A percentile compares a stretch with the other conserved stretches of the same genome.
Conservation (phyloP, 2,888 invertebrate species). For the Rhingia rostrata region DNA sequence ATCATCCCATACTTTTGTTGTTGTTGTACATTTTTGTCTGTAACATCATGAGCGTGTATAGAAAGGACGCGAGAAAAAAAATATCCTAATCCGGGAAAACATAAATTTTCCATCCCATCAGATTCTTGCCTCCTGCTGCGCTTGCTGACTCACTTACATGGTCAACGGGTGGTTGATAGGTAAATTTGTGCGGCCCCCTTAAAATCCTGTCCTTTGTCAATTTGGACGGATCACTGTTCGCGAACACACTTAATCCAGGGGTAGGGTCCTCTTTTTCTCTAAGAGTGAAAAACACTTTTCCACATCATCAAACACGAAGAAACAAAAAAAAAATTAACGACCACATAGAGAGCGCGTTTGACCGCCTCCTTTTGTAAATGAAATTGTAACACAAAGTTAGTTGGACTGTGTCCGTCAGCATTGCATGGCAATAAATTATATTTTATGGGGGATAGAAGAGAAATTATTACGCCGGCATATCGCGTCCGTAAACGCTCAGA, state of each 20-base stretch:
- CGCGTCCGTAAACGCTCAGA: conserved; percentile 57
- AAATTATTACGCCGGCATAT: conserved; percentile 65
- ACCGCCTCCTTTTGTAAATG: conserved; percentile 26
- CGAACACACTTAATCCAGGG: conserved; percentile 52
- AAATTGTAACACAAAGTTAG: conserved; percentile 57
- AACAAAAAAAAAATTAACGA: too few relatives aligned
- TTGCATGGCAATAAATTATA: conserved; percentile 57
- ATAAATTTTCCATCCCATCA: conserved; percentile 64
- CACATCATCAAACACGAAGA: conserved; percentile 45
- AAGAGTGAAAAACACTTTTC: conserved; percentile 25
- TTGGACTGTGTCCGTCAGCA: conserved; percentile 67
- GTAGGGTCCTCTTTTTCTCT: not conserved
- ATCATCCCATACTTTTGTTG: conserved; percentile 1
- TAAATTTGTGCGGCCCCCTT: conserved; percentile 49
- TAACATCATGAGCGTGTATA: conserved; percentile 8
- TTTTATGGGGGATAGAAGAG: conserved; percentile 68
- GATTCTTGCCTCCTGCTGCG: conserved; percentile 44
- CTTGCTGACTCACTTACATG: conserved; percentile 64
- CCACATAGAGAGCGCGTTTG: not conserved
- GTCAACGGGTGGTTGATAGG: conserved; percentile 67
- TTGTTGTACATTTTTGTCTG: conserved; percentile 21
- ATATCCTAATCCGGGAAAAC: conserved; percentile 59
- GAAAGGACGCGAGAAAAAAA: conserved; percentile 60
- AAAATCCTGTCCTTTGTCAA: conserved; percentile 27
- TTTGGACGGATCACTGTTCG: conserved; percentile 22